phyloP scores from a whole-genome alignment of 2,888 invertebrate genomes.

The Therioaphis trifolii region DNA sequence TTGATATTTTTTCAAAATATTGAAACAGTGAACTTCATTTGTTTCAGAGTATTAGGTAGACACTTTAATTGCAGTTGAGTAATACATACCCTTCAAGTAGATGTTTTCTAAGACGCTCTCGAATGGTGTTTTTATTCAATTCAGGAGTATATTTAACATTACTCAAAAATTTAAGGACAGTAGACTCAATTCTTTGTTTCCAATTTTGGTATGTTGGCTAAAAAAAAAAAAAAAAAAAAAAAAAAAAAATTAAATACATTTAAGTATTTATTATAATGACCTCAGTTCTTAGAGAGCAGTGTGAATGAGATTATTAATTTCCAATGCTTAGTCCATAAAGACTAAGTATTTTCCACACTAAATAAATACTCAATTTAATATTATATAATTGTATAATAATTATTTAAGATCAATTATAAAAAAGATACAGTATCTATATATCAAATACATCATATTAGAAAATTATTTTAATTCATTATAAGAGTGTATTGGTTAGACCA shows the following conservation, averaged over 20 bases:
- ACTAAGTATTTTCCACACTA: no score
- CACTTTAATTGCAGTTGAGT: background rate
- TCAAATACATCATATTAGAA: no score
- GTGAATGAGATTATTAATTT: no score
- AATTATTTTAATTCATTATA: background rate
- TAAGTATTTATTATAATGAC: no score
- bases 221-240: constrained; percentile 17
- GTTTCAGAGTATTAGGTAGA: background rate
- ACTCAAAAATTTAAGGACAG: constrained; percentile 36
- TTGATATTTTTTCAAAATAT: no score
- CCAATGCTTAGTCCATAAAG: no score
- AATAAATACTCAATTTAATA: no score
- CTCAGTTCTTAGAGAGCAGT: no score
- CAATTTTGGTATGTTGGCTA: constrained; percentile 53
- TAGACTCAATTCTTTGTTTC: constrained; percentile 52
- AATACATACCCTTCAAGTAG: constrained; percentile 53
- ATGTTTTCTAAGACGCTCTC: constrained; percentile 52
- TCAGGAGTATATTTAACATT: constrained; percentile 36
- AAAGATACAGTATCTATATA: no score
- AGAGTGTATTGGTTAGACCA: background rate
- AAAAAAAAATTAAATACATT: background rate
- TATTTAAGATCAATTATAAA: no score
- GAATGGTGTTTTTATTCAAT: constrained; percentile 43
- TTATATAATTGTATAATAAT: no score
- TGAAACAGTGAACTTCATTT: no score